Evolutionary conservation across 2,113 vertebrate species (phyloP), one percentile per base, ranked within the genome.

Genomic region (Aramus guarauna): DNA sequence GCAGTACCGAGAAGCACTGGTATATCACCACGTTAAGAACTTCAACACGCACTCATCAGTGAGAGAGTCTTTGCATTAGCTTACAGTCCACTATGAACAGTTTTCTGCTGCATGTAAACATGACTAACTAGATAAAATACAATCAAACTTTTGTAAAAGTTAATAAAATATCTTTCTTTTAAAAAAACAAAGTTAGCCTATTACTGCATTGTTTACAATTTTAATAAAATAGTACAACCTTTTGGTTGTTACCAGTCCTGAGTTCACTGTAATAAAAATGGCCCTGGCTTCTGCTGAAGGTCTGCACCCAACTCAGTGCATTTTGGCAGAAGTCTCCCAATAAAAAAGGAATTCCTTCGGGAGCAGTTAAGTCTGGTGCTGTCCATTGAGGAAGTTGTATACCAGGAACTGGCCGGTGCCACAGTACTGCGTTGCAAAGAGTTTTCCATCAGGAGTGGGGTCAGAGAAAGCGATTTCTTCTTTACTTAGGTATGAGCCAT

Each of bases 381-480:
- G 98, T 85, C 99, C 98, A 11, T 98, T 99, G 96, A 99, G 98
- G 98, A 99, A 99, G 97, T 99, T 99, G 98, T 99, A 99, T 39
- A 99, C 99, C 97, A 99, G 98, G 98, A 99, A 99, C 97, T 98
- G 99, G 79, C 99, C 98, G 24, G 99, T 99, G 97, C 99, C 98
- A 96, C 99, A 99, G 96, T 99, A 99, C 85, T 98, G 98, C 4
- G 99, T 99, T 79, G 99, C 99, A 90, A 99, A 99, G 83, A 99
- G 98, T 91, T 99, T 99, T 52, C 99, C 99, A 72, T 99, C 99
- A 7, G 99, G 99, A 36, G 99, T 99, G 18, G 99, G 99, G 97
- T 99, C 99, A 19, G 99, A 99, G 98, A 99, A 99, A 43, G 99
- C 99, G 8, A 99, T 99, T 98, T 99, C 99, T 82, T 99, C 99